Base-by-base conservation (phyloP, 2,888 invertebrate species). In the Rotaria socialis region DNA sequence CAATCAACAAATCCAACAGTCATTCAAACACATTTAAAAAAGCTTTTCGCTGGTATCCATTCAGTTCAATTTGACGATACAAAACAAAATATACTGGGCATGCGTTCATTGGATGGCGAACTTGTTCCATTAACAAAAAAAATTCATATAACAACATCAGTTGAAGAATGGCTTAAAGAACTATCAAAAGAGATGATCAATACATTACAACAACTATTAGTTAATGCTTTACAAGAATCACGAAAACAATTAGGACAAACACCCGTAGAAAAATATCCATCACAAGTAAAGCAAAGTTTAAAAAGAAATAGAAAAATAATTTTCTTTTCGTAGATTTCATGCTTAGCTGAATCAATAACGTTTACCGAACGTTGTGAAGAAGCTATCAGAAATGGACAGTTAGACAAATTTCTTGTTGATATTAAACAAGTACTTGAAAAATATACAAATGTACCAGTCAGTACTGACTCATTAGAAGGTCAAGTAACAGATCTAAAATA, bases 1-100 rank as follows among this genome's bases (percentile, higher is more conserved):
- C 96, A 97, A 92, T 94, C 96, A 0, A 94, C 95, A 0, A 96
- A 96, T 89, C 95, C 95, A 87, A 93, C 93, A 85, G 94, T 97
- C 6, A 95, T 99, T 90, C 96, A 97, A 91, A 93, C 94, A 0
- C 98, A 99, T 91, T 93, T 99, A 88, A 96, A 96, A 91, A 99
- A 99, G 91, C 92, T 99, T 35, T 99, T 97, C 91, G 96, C 96
- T 55, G 96, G 96, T 1, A 91, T 91, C 86, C 90, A 91, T 88
- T 89, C 89, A 85, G 95, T 97, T 6, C 92, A 93, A 84, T 94
- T 96, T 89, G 94, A 93, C 90, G 90, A 91, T 0, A 91, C 91
- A 88, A 91, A 88, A 89, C 90, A 93, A 89, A 90, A 92, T 35
- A 93, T 95, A 86, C 92, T 93, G 2, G 94, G 94, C 2, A 94